Evolutionary conservation across 2,888 invertebrate genomes (phyloP).

Genomic region (Rotaria macrura): DNA sequence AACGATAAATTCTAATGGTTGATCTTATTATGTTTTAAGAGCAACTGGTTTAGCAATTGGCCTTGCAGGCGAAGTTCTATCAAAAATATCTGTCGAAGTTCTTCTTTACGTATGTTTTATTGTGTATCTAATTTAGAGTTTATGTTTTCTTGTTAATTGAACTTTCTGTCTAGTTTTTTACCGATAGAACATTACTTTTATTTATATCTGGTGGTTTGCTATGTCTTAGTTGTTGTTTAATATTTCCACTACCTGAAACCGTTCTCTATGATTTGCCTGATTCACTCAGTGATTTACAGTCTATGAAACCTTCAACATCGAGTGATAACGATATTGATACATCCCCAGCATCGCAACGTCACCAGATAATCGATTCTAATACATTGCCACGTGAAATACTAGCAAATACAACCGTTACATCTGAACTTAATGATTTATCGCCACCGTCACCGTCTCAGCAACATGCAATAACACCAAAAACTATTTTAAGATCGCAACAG

Average conservation of each 20-base stretch:
- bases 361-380: neutral
- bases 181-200: neutral
- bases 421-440: neutral
- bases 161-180: neutral
- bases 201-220: neutral
- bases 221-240: conserved; percentile 1
- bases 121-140: neutral
- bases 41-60: neutral
- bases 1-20: neutral
- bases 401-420: neutral
- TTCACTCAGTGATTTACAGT: neutral
- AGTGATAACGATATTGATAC: neutral
- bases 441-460: neutral
- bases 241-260: conserved; percentile 15
- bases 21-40: neutral
- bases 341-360: neutral
- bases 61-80: neutral
- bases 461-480: neutral
- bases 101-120: neutral
- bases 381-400: neutral
- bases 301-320: neutral
- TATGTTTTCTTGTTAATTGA: neutral
- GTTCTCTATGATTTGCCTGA: conserved; percentile 12
- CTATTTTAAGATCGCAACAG: neutral
- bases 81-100: neutral